Base-by-base conservation (phyloP, 2,797 vertebrate genomes). In the Pempheris klunzingeri region DNA sequence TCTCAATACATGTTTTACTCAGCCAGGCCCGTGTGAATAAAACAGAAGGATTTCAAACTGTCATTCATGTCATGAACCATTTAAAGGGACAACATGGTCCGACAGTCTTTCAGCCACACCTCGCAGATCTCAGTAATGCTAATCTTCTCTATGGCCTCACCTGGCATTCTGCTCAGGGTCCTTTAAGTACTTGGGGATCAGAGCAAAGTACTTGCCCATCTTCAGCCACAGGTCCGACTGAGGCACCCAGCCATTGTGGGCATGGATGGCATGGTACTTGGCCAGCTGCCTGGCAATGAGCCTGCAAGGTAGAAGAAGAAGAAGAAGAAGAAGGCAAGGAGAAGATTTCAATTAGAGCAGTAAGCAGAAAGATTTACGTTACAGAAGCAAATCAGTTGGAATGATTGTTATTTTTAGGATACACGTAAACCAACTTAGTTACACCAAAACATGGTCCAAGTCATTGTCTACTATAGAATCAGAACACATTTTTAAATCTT, bases 161-260 rank as follows among this genome's bases (percentile, higher is more conserved):
- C 98, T 96, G 83, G 94, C 92, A 77, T 97, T 96, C 89, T 95
- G 90, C 69, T 94, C 92, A 61, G 95, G 93, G 88, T 99, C 96
- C 50, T 92, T 72, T 87, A 99, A 97, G 92, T 94, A 94, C 90
- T 95, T 96, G 54, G 98, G 97, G 90, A 98, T 94, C 44, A 99
- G 96, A 78, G 97, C 95, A 77, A 99, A 99, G 86, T 98, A 99
- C 87, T 97, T 98, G 77, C 97, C 96, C 96, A 99, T 96, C 94
- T 97, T 99, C 82, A 97, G 86, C 98, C 98, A 99, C 17, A 99
- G 63, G 88, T 99, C 97, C 46, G 98, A 98, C 86, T 97, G 98
- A 8, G 98, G 98, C 71, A 99, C 96, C 98, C 98, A 99, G 83
- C 98, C 98, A 46, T 99, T 99, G 82, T 99, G 98, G 28, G 98